Conservation (phyloP, 2,797 vertebrate species). For the Urophycis tenuis region DNA sequence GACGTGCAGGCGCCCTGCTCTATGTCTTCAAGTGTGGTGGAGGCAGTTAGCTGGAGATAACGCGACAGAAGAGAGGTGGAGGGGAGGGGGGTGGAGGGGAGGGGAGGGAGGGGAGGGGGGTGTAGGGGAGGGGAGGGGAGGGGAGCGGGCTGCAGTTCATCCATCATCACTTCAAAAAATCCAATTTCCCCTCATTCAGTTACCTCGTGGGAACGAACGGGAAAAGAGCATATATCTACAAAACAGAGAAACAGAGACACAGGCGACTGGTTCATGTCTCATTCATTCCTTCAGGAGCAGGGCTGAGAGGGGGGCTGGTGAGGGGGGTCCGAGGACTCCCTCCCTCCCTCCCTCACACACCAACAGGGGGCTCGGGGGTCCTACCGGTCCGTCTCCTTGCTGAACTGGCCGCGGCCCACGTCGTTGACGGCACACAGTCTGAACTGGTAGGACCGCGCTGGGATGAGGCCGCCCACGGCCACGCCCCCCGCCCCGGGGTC, state of each 20-base stretch:
- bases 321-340: no score
- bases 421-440: conserved; percentile 92
- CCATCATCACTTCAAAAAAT: conserved; percentile 56
- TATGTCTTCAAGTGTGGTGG: conserved; percentile 31
- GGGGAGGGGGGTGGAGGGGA: not conserved
- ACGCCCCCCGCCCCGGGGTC: conserved; percentile 80
- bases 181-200: conserved; percentile 60
- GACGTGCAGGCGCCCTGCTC: conserved; percentile 45
- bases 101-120: conserved; percentile 3
- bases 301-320: no score
- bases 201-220: conserved; percentile 10
- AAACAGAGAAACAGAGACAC: conserved; percentile 27
- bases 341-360: no score
- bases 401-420: conserved; percentile 93
- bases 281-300: conserved; percentile 28
- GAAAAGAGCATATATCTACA: conserved; percentile 42
- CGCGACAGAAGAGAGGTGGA: not conserved
- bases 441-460: conserved; percentile 95
- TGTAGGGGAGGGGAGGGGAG: conserved; percentile 6
- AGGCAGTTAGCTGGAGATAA: conserved; percentile 38
- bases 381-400: conserved; percentile 88
- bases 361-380: no score
- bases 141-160: conserved; percentile 55
- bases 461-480: conserved; percentile 81
- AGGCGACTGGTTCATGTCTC: conserved; percentile 38